Evolutionary conservation across 1,140 invertebrate genomes (phyloP).

Genomic region (Panulirus ornatus): DNA sequence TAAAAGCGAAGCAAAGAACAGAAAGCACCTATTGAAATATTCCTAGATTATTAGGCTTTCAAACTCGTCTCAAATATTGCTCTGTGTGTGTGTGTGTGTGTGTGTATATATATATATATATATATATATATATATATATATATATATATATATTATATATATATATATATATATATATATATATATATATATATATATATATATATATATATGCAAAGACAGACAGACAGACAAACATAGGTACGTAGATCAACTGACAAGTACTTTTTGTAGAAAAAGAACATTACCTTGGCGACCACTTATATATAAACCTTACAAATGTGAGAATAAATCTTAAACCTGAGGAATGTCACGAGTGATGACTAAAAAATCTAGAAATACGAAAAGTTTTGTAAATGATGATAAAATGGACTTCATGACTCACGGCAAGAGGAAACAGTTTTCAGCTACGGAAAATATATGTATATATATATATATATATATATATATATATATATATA

Average conservation of each 20-base stretch:
- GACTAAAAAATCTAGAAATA: background rate
- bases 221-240: no score
- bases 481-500: slow-evolving; percentile 14
- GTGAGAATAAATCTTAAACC: background rate
- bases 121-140: background rate
- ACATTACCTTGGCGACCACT: background rate
- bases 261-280: background rate
- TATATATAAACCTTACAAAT: background rate
- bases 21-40: no score
- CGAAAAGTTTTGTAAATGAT: background rate
- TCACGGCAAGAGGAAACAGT: no score
- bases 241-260: no score
- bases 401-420: no score
- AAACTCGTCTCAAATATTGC: no score
- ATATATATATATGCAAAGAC: slow-evolving; percentile 3
- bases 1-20: no score
- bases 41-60: no score
- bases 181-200: slow-evolving; percentile 31
- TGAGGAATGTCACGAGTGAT: background rate
- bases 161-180: background rate
- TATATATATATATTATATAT: background rate
- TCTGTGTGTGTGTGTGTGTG: slow-evolving; percentile 4
- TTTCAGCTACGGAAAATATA: no score
- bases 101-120: background rate
- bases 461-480: slow-evolving; percentile 11